Conservation (phyloP, 1,140 invertebrate species). For the Cydia pomonella region DNA sequence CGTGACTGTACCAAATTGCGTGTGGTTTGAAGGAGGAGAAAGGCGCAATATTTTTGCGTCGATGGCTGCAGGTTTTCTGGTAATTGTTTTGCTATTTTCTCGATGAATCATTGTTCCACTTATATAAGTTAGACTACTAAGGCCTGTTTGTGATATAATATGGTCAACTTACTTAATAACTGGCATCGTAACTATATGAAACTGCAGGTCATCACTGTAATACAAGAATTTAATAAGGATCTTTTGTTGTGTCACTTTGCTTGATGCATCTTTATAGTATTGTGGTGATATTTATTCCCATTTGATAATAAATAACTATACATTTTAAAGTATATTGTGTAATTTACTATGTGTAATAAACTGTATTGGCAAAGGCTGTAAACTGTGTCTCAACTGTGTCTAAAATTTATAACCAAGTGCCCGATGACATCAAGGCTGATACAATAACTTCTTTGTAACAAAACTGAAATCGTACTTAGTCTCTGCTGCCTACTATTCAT, state of each 20-base stretch:
- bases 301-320: too few relatives aligned
- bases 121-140: not conserved
- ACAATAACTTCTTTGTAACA: too few relatives aligned
- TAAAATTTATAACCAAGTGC: too few relatives aligned
- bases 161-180: not conserved
- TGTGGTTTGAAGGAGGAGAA: conserved; percentile 77
- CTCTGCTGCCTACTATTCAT: too few relatives aligned
- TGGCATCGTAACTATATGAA: not conserved
- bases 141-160: not conserved
- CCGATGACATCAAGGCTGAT: too few relatives aligned
- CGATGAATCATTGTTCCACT: conserved; percentile 62
- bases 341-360: too few relatives aligned
- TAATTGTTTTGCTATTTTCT: conserved; percentile 72
- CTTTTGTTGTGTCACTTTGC: not conserved
- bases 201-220: not conserved
- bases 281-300: too few relatives aligned
- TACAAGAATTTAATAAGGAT: not conserved
- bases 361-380: too few relatives aligned
- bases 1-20: conserved; percentile 68
- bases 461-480: too few relatives aligned
- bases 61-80: conserved; percentile 91
- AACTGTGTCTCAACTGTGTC: too few relatives aligned
- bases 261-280: not conserved
- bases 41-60: conserved; percentile 90
- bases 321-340: too few relatives aligned